Base-by-base conservation (phyloP, 92 coral and sea anemone genomes). In the Palythoa heliodiscus region DNA sequence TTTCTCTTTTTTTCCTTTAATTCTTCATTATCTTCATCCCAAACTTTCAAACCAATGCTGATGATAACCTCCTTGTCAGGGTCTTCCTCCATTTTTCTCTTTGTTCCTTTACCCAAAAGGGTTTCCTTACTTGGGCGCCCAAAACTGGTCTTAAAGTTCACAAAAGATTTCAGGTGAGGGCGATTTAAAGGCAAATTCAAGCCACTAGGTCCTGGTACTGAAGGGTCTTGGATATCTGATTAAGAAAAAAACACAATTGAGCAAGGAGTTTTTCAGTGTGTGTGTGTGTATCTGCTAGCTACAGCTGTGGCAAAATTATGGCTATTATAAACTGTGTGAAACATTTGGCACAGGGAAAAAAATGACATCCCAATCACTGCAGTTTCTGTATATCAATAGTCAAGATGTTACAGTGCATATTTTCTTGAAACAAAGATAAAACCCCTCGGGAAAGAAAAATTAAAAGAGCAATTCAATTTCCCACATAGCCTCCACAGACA, bases 11-110 rank as follows among this genome's bases (percentile, higher is more conserved):
- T 85, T 60, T 60, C 88, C 48, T 58, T 74, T 55, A 85, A 57
- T 16, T 53, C 82, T 54, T 74, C 53, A 54, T 72, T 82, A 74
- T 53, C 82, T 52, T 85, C 88, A 74, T 85, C 88, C 88, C 88
- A 73, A 55, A 68, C 82, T 73, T 55, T 84, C 61, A 73, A 55
- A 17, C 82, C 87, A 54, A 83, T 72, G 71, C 79, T 52, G 69
- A 84, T 57, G 58, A 84, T 17, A 37, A 84, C 87, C 43, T 82
- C 67, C 64, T 66, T 86, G 84, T 58, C 73, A 35, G 70, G 57
- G 71, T 52, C 77, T 43, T 78, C 86, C 66, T 77, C 84, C 13
- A 77, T 64, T 78, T 78, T 77, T 80, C 89, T 78, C 69, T 78
- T 86, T 83, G 72, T 86, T 63, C 68, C 76, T 29, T 87, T 87